Evolutionary conservation across 2,888 invertebrate species (phyloP), one percentile per base, ranked within the genome.

Genomic region (Nymphalis polychloros): DNA sequence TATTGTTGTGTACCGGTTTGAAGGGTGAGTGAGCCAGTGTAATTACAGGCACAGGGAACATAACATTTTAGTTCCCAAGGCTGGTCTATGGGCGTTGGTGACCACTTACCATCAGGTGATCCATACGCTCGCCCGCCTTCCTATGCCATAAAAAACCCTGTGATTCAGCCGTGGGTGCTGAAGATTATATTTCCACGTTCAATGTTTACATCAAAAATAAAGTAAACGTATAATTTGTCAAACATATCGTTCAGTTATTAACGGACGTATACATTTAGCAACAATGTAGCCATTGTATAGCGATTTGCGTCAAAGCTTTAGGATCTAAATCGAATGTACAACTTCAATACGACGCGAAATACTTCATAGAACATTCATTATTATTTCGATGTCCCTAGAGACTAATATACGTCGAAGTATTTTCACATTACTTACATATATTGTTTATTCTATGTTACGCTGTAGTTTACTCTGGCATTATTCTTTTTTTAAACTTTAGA

Each of bases 261-360:
- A 19, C n/a, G 35, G 59, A 63, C 57, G n/a, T 17, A 59, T 62
- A 64, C 64, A 62, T 67, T 50, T 52, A 60, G 20, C 46, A 67
- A 70, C 68, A 68, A 70, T 64, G 49, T 19, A 8, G 8, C 59
- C 46, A 64, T 68, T 70, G 64, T 67, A 46, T 20, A 59, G 52
- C 62, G 49, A 60, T 67, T 63, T 67, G 57, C 62, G 57, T 49
- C 62, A 48, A 64, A 65, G 62, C 69, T 69, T 57, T 53, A 20
- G 6, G 20, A 64, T 59, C 35, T 13, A 65, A 49, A 46, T 41
- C 52, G 53, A n/a, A 13, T 31, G 27, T 31, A 31, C 6, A 48
- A 59, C 10, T 53, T 16, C 31, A 35, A 16, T 8, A 62, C 53
- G 1, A 57, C 4, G 0, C 6, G 49, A 64, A 19, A 13, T 10